A percentile compares a stretch with the other conserved stretches of the same genome.
phyloP scores from a whole-genome alignment of 2,113 vertebrate genomes.

The Phyllostomus hastatus region DNA sequence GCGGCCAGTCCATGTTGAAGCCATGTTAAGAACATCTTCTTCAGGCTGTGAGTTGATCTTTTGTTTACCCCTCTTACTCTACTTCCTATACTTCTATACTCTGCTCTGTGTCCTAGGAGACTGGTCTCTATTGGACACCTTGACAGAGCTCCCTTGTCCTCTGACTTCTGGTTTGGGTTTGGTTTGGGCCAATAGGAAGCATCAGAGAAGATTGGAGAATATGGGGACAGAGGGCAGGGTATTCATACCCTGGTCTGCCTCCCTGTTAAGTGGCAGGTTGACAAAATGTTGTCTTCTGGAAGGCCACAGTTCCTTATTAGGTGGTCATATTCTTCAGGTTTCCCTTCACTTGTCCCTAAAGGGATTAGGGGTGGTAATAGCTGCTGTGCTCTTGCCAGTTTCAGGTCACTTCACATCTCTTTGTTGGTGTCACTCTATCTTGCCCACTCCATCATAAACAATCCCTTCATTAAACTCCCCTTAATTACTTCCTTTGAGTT shows the following conservation, averaged over 20 bases:
- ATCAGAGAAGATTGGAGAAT: background rate
- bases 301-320: accelerated
- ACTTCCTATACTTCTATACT: too few species aligned
- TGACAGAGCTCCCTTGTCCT: background rate
- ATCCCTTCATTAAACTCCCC: background rate
- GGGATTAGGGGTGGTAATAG: background rate
- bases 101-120: background rate
- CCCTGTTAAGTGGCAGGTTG: background rate
- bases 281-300: background rate
- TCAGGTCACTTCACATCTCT: background rate
- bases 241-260: background rate
- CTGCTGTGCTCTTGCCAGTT: background rate
- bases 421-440: background rate
- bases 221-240: background rate
- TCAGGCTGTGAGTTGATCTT: background rate
- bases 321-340: background rate
- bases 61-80: background rate
- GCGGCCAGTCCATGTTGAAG: accelerated
- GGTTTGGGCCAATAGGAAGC: background rate
- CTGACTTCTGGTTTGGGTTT: background rate
- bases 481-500: background rate
- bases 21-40: background rate
- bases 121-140: background rate
- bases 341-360: background rate
- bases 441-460: background rate